These are phyloP conservation scores for Clarias batrachus DNA, from an alignment of 2,113 vertebrate genomes.

Conservation along the genomic window DNA sequence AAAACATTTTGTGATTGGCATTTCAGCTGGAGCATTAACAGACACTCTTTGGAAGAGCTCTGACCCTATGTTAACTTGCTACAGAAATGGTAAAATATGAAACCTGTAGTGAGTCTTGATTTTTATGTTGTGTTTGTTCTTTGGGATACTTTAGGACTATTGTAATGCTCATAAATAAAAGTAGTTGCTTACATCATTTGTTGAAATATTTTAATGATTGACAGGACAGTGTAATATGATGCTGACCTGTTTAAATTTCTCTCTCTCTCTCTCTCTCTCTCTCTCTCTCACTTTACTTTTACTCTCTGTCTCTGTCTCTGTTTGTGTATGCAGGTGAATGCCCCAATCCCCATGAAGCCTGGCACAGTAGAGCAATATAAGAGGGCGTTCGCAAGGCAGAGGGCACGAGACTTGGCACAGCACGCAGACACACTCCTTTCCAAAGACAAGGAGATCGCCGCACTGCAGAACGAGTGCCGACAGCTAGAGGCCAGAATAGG, in stretches of 20 bases:
- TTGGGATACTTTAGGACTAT: neutral
- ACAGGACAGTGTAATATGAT: neutral
- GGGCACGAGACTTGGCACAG: conserved; percentile 88
- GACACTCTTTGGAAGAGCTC: too few relatives aligned
- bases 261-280: neutral
- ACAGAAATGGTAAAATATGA: too few relatives aligned
- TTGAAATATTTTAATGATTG: neutral
- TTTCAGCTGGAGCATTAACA: too few relatives aligned
- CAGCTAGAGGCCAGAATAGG: conserved; percentile 81
- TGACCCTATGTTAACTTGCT: too few relatives aligned
- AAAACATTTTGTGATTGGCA: too few relatives aligned
- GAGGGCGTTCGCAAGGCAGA: conserved; percentile 86
- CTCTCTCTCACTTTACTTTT: neutral
- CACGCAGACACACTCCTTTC: conserved; percentile 88
- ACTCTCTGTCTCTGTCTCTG: neutral
- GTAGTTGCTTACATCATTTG: neutral
- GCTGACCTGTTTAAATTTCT: neutral
- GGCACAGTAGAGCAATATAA: conserved; percentile 85
- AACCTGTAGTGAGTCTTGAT: too few relatives aligned
- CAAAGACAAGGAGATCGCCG: conserved; percentile 93
- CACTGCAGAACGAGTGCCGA: conserved; percentile 84
- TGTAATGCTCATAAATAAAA: neutral
- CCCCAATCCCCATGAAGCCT: conserved; percentile 76
- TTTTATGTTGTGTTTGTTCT: too few relatives aligned
- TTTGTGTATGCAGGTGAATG: conserved; percentile 76